Evolutionary conservation across 1,140 invertebrate species (phyloP).

Genomic region (Trinorchestia longiramus): DNA sequence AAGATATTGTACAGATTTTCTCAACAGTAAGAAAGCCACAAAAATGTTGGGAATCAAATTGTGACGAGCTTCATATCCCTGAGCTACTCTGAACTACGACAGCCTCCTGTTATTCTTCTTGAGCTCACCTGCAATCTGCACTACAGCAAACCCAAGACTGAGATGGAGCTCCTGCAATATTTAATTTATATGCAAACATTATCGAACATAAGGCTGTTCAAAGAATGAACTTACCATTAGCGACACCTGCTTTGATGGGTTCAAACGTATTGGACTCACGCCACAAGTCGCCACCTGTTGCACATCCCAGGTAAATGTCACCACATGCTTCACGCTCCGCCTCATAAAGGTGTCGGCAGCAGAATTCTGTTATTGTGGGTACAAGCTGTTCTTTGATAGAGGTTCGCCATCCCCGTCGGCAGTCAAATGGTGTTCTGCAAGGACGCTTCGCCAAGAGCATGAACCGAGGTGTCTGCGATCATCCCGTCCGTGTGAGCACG

Average conservation of each 20-base stretch:
- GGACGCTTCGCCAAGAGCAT: too few relatives aligned
- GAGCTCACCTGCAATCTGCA: slow-evolving; percentile 34
- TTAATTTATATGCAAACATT: slow-evolving; percentile 24
- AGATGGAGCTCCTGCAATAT: not conserved
- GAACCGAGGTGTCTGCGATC: too few relatives aligned
- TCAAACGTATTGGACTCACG: not conserved
- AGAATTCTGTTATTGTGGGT: not conserved
- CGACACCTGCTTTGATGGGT: not conserved
- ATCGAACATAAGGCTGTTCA: not conserved
- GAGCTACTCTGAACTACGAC: not conserved
- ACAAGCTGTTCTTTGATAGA: not conserved
- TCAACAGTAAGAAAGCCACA: not conserved
- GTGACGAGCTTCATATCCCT: not conserved
- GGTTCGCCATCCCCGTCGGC: not conserved
- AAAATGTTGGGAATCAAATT: not conserved
- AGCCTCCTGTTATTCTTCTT: not conserved
- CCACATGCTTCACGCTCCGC: not conserved
- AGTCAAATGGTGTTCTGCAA: not conserved
- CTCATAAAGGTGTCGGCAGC: not conserved
- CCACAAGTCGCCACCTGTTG: not conserved
- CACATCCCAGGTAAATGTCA: not conserved
- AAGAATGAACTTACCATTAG: slow-evolving; percentile 24
- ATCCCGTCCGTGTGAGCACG: too few relatives aligned
- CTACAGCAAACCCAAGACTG: slow-evolving; percentile 39
- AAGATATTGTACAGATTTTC: not conserved